phyloP scores from a whole-genome alignment of 2,888 invertebrate genomes.

The Tinea semifulvella region DNA sequence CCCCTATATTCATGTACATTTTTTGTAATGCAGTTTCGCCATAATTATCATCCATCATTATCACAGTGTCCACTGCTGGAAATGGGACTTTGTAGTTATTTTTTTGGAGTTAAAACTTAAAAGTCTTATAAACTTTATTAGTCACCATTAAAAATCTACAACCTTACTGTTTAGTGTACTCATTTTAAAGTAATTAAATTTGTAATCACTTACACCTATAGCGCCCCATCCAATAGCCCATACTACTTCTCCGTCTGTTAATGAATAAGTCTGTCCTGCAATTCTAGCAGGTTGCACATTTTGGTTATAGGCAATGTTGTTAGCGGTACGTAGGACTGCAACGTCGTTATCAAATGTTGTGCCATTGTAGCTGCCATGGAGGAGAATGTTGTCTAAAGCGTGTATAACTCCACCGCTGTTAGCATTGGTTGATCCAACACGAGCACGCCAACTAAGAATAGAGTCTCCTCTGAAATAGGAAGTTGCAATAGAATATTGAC shows the following conservation, averaged over 20 bases:
- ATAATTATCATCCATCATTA: too few species aligned
- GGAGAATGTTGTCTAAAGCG: neutral
- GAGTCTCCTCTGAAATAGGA: slow-evolving; percentile 3
- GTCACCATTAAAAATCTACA: neutral
- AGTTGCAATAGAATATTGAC: too few species aligned
- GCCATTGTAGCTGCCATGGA: neutral
- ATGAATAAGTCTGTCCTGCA: neutral
- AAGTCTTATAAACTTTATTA: too few species aligned
- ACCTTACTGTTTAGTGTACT: neutral
- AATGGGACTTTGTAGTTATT: too few species aligned
- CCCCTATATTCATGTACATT: too few species aligned
- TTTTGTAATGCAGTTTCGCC: too few species aligned
- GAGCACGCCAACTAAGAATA: neutral
- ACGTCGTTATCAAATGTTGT: slow-evolving; percentile 12
- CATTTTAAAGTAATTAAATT: neutral
- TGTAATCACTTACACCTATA: slow-evolving; percentile 3
- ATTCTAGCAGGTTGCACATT: slow-evolving; percentile 6
- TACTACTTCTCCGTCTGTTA: slow-evolving; percentile 1
- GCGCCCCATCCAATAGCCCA: slow-evolving; percentile 13
- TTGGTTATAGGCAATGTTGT: slow-evolving; percentile 2
- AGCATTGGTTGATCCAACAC: slow-evolving; percentile 8
- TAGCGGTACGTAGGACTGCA: neutral
- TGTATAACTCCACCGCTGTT: slow-evolving; percentile 13
- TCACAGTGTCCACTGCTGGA: too few species aligned
- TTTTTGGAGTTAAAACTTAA: too few species aligned